A percentile compares a stretch with the other conserved stretches of the same genome.
phyloP scores from a whole-genome alignment of 2,797 vertebrate genomes.

The Anguilla pacifica region DNA sequence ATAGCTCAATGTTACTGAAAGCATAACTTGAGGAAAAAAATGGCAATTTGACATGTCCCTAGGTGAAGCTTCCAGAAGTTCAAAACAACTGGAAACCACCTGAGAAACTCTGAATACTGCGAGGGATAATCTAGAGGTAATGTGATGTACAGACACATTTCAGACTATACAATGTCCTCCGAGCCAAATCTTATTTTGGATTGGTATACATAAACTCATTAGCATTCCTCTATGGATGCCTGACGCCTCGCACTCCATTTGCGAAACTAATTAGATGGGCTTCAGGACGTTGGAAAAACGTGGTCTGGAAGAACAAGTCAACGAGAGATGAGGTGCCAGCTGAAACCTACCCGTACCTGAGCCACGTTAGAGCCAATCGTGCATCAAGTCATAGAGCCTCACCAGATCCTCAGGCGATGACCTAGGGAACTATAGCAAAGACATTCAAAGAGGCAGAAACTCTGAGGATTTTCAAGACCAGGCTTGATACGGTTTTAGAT shows the following conservation, averaged over 20 bases:
- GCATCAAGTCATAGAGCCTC: too few relatives aligned
- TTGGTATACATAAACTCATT: background rate
- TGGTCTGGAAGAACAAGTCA: background rate
- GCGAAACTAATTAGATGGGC: background rate
- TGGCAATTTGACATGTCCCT: conserved; percentile 68
- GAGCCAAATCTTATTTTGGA: background rate
- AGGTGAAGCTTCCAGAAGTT: conserved; percentile 59
- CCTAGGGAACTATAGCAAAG: background rate
- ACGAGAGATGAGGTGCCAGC: background rate
- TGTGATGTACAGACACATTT: background rate
- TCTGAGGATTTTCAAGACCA: too few relatives aligned
- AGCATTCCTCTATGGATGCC: background rate
- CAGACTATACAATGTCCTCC: background rate
- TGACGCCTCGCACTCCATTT: background rate
- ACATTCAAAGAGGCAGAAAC: too few relatives aligned
- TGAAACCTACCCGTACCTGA: background rate
- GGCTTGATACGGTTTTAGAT: too few relatives aligned
- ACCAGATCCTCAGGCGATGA: too few relatives aligned
- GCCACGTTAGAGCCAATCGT: too few relatives aligned
- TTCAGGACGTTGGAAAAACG: background rate
- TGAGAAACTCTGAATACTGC: background rate
- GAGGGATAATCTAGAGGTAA: background rate
- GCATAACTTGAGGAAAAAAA: conserved; percentile 57
- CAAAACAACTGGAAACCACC: background rate
- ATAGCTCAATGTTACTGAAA: conserved; percentile 58